These are phyloP conservation scores for Emydoidea blandingii DNA, from an alignment of 2,797 vertebrate species.

Conservation along the genomic window DNA sequence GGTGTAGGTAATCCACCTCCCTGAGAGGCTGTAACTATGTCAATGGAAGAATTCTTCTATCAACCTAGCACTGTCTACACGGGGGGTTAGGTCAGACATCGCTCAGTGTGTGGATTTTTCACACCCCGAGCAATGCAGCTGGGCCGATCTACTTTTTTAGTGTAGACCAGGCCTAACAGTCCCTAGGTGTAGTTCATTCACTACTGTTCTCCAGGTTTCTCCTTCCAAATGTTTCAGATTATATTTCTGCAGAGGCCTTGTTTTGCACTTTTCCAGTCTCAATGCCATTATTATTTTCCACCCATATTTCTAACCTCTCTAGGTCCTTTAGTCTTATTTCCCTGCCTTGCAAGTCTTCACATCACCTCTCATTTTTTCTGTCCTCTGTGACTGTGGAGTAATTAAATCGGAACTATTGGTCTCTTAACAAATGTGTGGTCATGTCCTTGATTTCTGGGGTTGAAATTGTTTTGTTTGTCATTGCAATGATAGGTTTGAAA, in stretches of 20 bases:
- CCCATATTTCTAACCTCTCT: background rate
- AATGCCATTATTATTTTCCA: background rate
- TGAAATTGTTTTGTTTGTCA: background rate
- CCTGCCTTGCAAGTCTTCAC: background rate
- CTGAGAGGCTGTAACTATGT: background rate
- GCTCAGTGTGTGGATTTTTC: background rate
- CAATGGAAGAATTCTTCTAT: background rate
- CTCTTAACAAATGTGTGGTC: rapidly evolving
- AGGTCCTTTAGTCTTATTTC: background rate
- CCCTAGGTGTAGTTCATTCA: background rate
- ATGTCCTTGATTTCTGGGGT: background rate
- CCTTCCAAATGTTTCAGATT: background rate
- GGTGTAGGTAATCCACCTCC: background rate
- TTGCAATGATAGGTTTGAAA: slow-evolving; percentile 14
- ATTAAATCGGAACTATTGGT: background rate
- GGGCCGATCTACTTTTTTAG: background rate
- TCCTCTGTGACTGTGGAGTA: background rate
- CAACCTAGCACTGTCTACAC: background rate
- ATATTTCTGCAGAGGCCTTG: background rate
- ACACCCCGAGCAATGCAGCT: background rate
- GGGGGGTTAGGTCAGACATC: background rate
- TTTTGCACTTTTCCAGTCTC: background rate
- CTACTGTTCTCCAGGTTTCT: background rate
- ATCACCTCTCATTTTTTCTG: background rate
- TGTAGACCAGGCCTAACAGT: background rate